Base-by-base conservation (phyloP, 1,140 invertebrate species). In the Caenorhabditis remanei region DNA sequence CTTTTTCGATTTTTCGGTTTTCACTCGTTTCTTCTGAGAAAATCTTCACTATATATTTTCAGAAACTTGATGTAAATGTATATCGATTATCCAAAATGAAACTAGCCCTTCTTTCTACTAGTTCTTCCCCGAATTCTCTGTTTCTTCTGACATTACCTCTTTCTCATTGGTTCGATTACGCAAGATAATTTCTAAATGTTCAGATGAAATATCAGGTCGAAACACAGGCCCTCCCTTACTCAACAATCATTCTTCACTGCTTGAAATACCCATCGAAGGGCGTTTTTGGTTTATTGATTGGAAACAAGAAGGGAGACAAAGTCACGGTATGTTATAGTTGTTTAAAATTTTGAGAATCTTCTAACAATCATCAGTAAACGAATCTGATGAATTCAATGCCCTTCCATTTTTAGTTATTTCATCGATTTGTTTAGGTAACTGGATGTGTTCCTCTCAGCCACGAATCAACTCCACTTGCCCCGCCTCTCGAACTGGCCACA, bases 181-280 rank as follows among this genome's bases (percentile, higher is more conserved):
- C 19, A 0, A 58, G 32, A 2, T 32, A 63, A 63, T 9, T 65
- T 32, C 11, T 32, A 40, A 24, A 24, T 16, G 24, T 65, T 4
- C 61, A 85, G 56, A 50, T 83, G 82, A 83, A 83, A 9, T 58
- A 58, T 43, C 50, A 58, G 4, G 82, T 83, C 8, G 50, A 58
- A 58, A 83, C 82, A 7, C 82, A 58, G 19, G 56, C 82, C 41
- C 82, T 83, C 21, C 83, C 87, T 9, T 88, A 88, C 53, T 40
- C 84, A 19, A 67, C 43, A 32, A 88, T 85, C 40, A 84, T 88
- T 16, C 87, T 88, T 16, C 87, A 88, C 46, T 58, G 85, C 13
- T 46, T 88, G 16, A 88, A 88, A 41, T 85, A 85, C n/a, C 87
- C 87, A 24, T 48, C 87, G 9, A 88, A 88, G n/a, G 87, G 83